phyloP scores from a whole-genome alignment of 2,888 invertebrate species.

The Hydrotaea diabolus region DNA sequence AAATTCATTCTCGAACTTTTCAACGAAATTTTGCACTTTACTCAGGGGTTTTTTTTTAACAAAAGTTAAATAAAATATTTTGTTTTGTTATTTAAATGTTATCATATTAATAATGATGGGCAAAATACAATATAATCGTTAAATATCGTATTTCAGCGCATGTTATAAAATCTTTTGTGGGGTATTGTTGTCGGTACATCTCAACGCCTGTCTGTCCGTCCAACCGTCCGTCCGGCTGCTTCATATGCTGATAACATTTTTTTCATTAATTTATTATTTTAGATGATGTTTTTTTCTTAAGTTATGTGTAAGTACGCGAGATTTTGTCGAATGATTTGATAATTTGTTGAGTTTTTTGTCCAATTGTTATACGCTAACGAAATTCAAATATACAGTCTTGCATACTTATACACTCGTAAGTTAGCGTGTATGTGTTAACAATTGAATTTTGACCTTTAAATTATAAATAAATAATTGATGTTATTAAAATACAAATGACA shows the following conservation, averaged over 20 bases:
- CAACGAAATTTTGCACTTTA: constrained; percentile 12
- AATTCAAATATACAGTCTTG: too few relatives aligned
- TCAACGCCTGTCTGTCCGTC: not conserved
- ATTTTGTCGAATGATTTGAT: constrained; percentile 19
- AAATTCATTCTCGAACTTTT: constrained; percentile 19
- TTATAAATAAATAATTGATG: not conserved
- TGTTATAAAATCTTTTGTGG: not conserved
- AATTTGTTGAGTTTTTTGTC: constrained; percentile 14
- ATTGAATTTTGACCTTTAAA: constrained; percentile 34
- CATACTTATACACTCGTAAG: not conserved
- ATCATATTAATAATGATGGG: constrained; percentile 6
- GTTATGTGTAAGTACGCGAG: not conserved
- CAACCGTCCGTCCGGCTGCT: not conserved
- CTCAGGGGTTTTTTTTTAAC: not conserved
- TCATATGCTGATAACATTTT: not conserved
- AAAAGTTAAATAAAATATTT: too few relatives aligned
- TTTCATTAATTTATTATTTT: not conserved
- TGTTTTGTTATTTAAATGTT: constrained; percentile 8
- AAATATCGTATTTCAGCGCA: constrained; percentile 22
- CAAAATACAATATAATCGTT: constrained; percentile 1
- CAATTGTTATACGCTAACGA: not conserved
- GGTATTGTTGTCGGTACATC: not conserved
- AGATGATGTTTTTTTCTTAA: not conserved
- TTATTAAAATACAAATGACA: constrained; percentile 7
- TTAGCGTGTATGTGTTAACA: not conserved